These are phyloP conservation scores for Hypselothyrea guttata DNA, from an alignment of 2,888 invertebrate species.

Conservation along the genomic window DNA sequence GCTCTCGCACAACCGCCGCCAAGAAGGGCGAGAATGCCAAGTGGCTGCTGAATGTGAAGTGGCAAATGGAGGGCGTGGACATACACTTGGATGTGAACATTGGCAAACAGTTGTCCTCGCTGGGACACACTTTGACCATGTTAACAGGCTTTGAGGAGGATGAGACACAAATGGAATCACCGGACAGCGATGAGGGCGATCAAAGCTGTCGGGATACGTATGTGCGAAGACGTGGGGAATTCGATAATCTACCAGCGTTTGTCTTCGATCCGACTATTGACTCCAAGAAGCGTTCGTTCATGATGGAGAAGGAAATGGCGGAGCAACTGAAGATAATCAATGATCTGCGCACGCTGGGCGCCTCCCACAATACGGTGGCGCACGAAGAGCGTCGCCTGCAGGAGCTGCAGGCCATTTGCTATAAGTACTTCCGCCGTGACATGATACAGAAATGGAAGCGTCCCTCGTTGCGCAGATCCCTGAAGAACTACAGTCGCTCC, in stretches of 20 bases:
- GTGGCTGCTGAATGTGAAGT: conserved; percentile 98
- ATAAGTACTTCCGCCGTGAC: conserved; percentile 96
- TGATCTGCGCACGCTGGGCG: conserved; percentile 93
- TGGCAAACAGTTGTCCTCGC: conserved; percentile 95
- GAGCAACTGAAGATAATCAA: conserved; percentile 98
- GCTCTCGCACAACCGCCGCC: conserved; percentile 90
- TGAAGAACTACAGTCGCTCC: conserved; percentile 86
- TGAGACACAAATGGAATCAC: conserved; percentile 85
- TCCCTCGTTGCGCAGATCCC: conserved; percentile 81
- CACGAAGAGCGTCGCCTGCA: conserved; percentile 95
- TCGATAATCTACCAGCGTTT: conserved; percentile 91
- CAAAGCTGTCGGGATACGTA: conserved; percentile 84
- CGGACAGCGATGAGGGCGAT: conserved; percentile 91
- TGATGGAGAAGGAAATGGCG: conserved; percentile 98
- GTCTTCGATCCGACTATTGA: conserved; percentile 91
- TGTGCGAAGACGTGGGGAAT: conserved; percentile 86
- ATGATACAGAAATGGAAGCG: conserved; percentile 89
- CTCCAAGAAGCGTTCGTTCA: conserved; percentile 92
- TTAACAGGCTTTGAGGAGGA: conserved; percentile 96
- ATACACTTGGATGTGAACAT: conserved; percentile 98
- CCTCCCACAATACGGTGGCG: conserved; percentile 94
- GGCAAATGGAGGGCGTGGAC: conserved; percentile 99
- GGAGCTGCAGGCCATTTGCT: conserved; percentile 96
- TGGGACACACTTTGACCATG: conserved; percentile 97
- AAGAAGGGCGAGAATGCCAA: conserved; percentile 95